Evolutionary conservation across 2,888 invertebrate species (phyloP).

Genomic region (Ophonus ardosiacus): DNA sequence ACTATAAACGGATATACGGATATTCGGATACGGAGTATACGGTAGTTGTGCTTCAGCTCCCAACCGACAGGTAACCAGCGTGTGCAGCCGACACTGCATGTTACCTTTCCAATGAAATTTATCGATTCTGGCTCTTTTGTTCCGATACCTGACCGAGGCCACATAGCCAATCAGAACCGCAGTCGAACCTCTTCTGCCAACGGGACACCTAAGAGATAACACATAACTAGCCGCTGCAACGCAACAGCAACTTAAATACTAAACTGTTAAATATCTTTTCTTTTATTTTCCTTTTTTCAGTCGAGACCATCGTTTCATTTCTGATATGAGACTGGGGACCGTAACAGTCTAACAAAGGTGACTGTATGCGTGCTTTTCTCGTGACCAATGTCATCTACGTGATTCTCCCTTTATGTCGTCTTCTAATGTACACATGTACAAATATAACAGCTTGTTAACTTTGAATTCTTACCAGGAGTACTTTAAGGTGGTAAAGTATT

Average conservation of each 20-base stretch:
- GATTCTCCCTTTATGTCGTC: background rate
- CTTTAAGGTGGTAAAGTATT: no score
- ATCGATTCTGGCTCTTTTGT: conserved; percentile 69
- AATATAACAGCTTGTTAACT: background rate
- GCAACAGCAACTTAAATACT: background rate
- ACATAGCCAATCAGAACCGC: conserved; percentile 67
- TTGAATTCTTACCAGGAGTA: no score
- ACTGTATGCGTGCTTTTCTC: background rate
- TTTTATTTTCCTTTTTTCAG: background rate
- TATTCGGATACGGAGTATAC: background rate
- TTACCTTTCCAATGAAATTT: conserved; percentile 69
- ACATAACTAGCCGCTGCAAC: conserved; percentile 41
- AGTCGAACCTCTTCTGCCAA: conserved; percentile 58
- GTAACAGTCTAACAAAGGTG: conserved; percentile 1
- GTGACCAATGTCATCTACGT: background rate
- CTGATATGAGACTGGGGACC: conserved; percentile 4
- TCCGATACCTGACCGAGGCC: conserved; percentile 67
- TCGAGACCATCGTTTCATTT: conserved; percentile 2
- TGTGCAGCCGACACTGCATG: conserved; percentile 67
- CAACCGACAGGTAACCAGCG: conserved; percentile 63
- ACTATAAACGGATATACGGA: background rate
- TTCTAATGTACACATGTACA: background rate
- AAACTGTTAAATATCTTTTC: conserved; percentile 40
- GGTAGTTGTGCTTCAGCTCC: background rate
- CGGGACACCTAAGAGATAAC: conserved; percentile 35